Conservation (phyloP, 1,140 invertebrate genomes). For the Neodiprion virginianus region DNA sequence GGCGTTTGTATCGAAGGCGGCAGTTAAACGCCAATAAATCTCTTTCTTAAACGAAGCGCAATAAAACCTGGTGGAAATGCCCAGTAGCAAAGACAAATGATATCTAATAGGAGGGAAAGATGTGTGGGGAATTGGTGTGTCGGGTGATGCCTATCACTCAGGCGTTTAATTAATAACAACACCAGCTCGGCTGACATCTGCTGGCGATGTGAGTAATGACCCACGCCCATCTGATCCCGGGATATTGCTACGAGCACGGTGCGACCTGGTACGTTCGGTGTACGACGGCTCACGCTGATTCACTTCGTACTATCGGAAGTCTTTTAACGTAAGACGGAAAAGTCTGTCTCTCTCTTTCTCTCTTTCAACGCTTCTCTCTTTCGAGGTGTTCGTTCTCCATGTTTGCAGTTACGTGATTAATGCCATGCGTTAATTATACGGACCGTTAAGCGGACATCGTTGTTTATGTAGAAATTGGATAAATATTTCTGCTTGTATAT, state of each 20-base stretch:
- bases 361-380: not conserved
- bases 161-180: conserved; percentile 64
- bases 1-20: not conserved
- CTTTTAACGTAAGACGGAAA: conserved; percentile 31
- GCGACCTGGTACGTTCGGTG: not conserved
- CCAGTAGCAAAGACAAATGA: conserved; percentile 58
- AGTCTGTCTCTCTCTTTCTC: not conserved
- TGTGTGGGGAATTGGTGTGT: conserved; percentile 12
- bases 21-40: conserved; percentile 44
- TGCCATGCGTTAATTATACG: not conserved
- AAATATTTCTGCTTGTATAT: not conserved
- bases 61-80: conserved; percentile 39
- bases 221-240: conserved; percentile 56
- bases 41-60: conserved; percentile 46
- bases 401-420: not conserved
- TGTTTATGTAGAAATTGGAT: not conserved
- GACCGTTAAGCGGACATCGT: not conserved
- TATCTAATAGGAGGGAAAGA: conserved; percentile 50
- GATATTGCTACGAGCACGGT: conserved; percentile 22
- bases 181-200: conserved; percentile 55
- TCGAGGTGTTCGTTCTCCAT: not conserved
- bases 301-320: conserved; percentile 52
- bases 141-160: conserved; percentile 57
- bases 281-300: conserved; percentile 41
- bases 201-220: conserved; percentile 58